phyloP scores from a whole-genome alignment of 2,113 vertebrate species.

The Danio rerio region GRCz12tu NC_133197.1:3209501-3210000 shows the following conservation, averaged over 20 bases:
- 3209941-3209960: constrained; percentile 18
- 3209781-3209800: constrained; percentile 46
- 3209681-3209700: too few relatives aligned
- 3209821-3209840: constrained; percentile 32
- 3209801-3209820: constrained; percentile 37
- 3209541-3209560: too few relatives aligned
- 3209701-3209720: neutral
- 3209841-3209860: constrained; percentile 14
- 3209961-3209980: neutral
- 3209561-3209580: too few relatives aligned
- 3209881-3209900: neutral
- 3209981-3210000: neutral
- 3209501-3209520: too few relatives aligned
- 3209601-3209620: too few relatives aligned
- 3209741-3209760: constrained; percentile 7
- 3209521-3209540: too few relatives aligned
- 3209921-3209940: neutral
- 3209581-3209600: too few relatives aligned
- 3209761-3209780: constrained; percentile 34
- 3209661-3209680: too few relatives aligned
- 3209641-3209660: too few relatives aligned
- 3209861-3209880: constrained; percentile 24
- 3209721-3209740: neutral
- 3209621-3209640: too few relatives aligned
- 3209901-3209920: neutral